Evolutionary conservation across 2,113 vertebrate genomes (phyloP).

Genomic region (Danio rerio): GRCz12tu NC_133193.1:36770001-36770500

Average conservation of each 20-base stretch:
- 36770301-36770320: slow-evolving; percentile 48
- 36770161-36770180: slow-evolving; percentile 46
- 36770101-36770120: neutral
- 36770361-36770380: slow-evolving; percentile 48
- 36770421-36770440: slow-evolving; percentile 38
- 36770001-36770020: too few relatives aligned
- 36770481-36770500: slow-evolving; percentile 35
- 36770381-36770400: slow-evolving; percentile 49
- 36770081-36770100: too few relatives aligned
- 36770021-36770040: too few relatives aligned
- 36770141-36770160: slow-evolving; percentile 42
- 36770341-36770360: slow-evolving; percentile 43
- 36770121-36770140: slow-evolving; percentile 5
- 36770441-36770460: slow-evolving; percentile 46
- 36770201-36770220: slow-evolving; percentile 36
- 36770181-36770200: slow-evolving; percentile 45
- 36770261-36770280: slow-evolving; percentile 48
- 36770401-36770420: slow-evolving; percentile 49
- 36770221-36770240: slow-evolving; percentile 48
- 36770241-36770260: slow-evolving; percentile 49
- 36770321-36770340: slow-evolving; percentile 34
- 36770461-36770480: slow-evolving; percentile 41
- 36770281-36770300: slow-evolving; percentile 49
- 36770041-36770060: too few relatives aligned
- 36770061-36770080: too few relatives aligned